Evolutionary conservation across 2,888 invertebrate species (phyloP).

Genomic region (Pachydiplax longipennis): DNA sequence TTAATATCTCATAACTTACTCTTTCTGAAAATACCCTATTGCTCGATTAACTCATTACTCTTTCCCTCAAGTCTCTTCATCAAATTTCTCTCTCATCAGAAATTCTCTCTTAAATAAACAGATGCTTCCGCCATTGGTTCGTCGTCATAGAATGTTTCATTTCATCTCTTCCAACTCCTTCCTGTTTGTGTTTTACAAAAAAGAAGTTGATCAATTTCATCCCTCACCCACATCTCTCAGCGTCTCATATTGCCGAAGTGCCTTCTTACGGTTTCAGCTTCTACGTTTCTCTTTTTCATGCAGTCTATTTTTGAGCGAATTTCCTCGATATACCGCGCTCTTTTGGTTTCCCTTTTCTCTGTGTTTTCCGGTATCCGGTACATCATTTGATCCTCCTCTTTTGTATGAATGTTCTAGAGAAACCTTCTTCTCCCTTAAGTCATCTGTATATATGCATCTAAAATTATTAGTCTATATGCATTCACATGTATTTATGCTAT

Average conservation of each 20-base stretch:
- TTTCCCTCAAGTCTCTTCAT: not conserved
- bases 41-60: not conserved
- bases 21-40: too few species aligned
- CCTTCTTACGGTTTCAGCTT: not conserved
- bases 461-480: too few species aligned
- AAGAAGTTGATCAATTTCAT: too few species aligned
- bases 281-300: not conserved
- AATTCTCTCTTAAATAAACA: not conserved
- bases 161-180: not conserved
- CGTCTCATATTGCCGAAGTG: not conserved
- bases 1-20: too few species aligned
- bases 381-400: too few species aligned
- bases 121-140: not conserved
- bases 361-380: not conserved
- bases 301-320: too few species aligned
- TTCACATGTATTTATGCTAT: too few species aligned
- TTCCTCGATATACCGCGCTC: too few species aligned
- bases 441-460: too few species aligned
- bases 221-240: not conserved
- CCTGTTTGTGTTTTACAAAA: too few species aligned
- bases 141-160: not conserved
- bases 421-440: too few species aligned
- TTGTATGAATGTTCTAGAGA: too few species aligned
- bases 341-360: not conserved
- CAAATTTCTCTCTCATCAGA: not conserved